These are phyloP conservation scores for Hylaeus volcanicus DNA, from an alignment of 1,140 invertebrate species.

Conservation along the genomic window DNA sequence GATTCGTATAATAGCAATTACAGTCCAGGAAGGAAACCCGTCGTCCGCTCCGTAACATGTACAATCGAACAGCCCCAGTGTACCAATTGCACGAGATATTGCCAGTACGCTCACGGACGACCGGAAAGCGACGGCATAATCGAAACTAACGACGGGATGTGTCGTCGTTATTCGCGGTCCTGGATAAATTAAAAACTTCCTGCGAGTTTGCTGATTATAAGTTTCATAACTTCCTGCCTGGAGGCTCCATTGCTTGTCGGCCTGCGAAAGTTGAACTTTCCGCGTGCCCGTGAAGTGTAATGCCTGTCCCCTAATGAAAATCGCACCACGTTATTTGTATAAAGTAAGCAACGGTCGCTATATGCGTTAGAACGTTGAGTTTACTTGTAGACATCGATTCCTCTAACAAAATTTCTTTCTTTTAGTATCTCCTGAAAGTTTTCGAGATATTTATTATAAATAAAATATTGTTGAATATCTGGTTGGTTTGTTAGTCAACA, in stretches of 20 bases:
- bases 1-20: conserved; percentile 11
- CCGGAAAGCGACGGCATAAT: conserved; percentile 40
- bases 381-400: too few relatives aligned
- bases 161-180: conserved; percentile 30
- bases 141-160: conserved; percentile 49
- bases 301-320: not conserved
- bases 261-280: conserved; percentile 31
- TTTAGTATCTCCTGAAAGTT: too few relatives aligned
- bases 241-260: conserved; percentile 22
- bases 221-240: conserved; percentile 51
- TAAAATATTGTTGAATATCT: too few relatives aligned
- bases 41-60: not conserved
- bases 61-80: not conserved
- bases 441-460: too few relatives aligned
- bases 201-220: conserved; percentile 55
- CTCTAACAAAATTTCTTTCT: too few relatives aligned
- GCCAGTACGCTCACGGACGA: conserved; percentile 2
- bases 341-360: not conserved
- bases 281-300: conserved; percentile 25
- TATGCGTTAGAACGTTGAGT: too few relatives aligned
- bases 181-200: conserved; percentile 53
- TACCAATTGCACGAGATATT: not conserved
- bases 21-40: not conserved
- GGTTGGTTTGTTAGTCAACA: too few relatives aligned
- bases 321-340: not conserved